Evolutionary conservation across 2,797 vertebrate genomes (phyloP).

Genomic region (Sternotherus odoratus): DNA sequence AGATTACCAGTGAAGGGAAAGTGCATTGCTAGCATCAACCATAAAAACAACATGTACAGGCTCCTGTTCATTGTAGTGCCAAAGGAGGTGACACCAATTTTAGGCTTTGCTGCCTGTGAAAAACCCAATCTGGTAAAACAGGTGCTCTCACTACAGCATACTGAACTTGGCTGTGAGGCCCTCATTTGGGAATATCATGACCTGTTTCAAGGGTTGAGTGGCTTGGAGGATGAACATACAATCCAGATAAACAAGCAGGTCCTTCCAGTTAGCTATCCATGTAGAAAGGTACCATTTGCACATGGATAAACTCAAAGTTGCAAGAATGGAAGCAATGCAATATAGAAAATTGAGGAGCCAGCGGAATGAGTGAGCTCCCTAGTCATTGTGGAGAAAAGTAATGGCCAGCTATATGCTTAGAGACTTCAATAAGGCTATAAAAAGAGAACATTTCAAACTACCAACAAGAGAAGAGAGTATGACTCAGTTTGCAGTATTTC

Average conservation of each 20-base stretch:
- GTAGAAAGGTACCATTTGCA: neutral
- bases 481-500: neutral
- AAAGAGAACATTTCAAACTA: too few species aligned
- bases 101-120: too few species aligned
- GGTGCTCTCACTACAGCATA: too few species aligned
- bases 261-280: too few species aligned
- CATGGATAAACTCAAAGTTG: neutral
- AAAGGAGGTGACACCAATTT: too few species aligned
- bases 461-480: neutral
- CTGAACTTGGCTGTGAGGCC: too few species aligned
- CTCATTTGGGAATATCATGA: neutral
- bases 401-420: neutral
- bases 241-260: too few species aligned
- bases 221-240: neutral
- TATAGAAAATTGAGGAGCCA: neutral
- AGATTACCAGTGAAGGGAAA: too few species aligned
- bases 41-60: too few species aligned
- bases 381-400: neutral
- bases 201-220: neutral
- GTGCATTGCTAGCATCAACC: too few species aligned
- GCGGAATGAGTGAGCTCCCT: neutral
- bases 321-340: neutral
- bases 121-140: too few species aligned
- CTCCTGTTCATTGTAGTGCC: too few species aligned
- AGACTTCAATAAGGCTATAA: neutral